Conservation (phyloP, 1,140 invertebrate species). For the Pseudomyrmex concolor region DNA sequence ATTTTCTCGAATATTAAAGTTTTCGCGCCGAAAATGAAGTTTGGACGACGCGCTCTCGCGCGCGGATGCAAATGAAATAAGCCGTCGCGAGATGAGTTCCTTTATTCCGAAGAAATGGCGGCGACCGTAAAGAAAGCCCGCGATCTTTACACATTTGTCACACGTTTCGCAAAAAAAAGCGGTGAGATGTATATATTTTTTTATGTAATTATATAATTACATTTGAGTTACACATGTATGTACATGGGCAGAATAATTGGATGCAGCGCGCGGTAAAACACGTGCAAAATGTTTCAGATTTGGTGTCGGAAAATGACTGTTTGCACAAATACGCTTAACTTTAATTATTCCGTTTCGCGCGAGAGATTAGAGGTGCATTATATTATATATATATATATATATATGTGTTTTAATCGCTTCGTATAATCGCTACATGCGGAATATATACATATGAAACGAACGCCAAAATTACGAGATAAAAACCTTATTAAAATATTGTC, state of each 20-base stretch:
- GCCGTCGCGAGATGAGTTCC: conserved; percentile 50
- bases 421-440: not conserved
- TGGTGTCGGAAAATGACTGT: not conserved
- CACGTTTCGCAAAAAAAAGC: not conserved
- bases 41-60: conserved; percentile 54
- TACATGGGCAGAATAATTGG: too few relatives aligned
- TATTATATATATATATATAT: conserved; percentile 2
- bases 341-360: not conserved
- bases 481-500: conserved; percentile 36
- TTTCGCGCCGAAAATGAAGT: conserved; percentile 61
- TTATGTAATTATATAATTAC: too few relatives aligned
- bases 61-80: conserved; percentile 49
- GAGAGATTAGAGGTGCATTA: not conserved
- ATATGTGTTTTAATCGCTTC: not conserved
- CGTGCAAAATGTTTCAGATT: not conserved
- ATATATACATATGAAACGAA: not conserved
- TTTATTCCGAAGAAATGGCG: conserved; percentile 29
- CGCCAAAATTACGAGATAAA: conserved; percentile 24
- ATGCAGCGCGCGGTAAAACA: too few relatives aligned
- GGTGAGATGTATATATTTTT: too few relatives aligned
- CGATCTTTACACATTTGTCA: conserved; percentile 7
- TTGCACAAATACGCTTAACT: not conserved
- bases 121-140: not conserved
- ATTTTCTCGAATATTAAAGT: conserved; percentile 67
- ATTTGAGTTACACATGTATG: too few relatives aligned